These are phyloP conservation scores for Huso huso DNA, from an alignment of 2,797 vertebrate genomes.

Conservation along the genomic window DNA sequence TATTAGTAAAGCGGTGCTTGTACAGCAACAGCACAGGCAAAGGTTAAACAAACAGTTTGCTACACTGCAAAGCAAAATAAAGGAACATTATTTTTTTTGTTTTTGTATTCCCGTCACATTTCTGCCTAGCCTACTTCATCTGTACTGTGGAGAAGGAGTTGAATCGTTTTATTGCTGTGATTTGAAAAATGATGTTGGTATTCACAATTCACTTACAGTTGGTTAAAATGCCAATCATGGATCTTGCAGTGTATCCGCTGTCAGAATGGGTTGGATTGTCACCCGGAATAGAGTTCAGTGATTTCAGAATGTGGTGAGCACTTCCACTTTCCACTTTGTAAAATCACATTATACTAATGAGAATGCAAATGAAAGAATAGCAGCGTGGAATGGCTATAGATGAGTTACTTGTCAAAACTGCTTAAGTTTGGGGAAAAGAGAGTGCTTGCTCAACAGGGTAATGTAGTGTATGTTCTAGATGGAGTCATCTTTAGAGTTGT, in stretches of 20 bases:
- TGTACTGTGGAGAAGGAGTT: conserved; percentile 49
- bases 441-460: conserved; percentile 39
- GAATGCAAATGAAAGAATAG: conserved; percentile 75
- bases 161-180: conserved; percentile 49
- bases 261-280: conserved; percentile 49
- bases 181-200: conserved; percentile 64
- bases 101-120: conserved; percentile 25
- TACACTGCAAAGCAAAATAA: conserved; percentile 22
- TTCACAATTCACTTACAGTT: conserved; percentile 67
- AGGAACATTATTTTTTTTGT: conserved; percentile 20
- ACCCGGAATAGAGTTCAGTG: conserved; percentile 46
- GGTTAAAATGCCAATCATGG: conserved; percentile 65
- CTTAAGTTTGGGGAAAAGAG: conserved; percentile 51
- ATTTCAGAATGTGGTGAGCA: conserved; percentile 40
- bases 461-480: conserved; percentile 40
- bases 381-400: conserved; percentile 70
- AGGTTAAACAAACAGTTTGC: conserved; percentile 12
- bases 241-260: conserved; percentile 47
- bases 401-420: conserved; percentile 69
- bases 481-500: conserved; percentile 46
- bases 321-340: conserved; percentile 56
- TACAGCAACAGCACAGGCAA: not conserved
- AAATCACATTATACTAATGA: conserved; percentile 80
- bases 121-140: conserved; percentile 42
- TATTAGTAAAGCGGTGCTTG: not conserved